A percentile compares a stretch with the other conserved stretches of the same genome.
Conservation (phyloP, 1,140 invertebrate species). For the Drosophila asahinai region DNA sequence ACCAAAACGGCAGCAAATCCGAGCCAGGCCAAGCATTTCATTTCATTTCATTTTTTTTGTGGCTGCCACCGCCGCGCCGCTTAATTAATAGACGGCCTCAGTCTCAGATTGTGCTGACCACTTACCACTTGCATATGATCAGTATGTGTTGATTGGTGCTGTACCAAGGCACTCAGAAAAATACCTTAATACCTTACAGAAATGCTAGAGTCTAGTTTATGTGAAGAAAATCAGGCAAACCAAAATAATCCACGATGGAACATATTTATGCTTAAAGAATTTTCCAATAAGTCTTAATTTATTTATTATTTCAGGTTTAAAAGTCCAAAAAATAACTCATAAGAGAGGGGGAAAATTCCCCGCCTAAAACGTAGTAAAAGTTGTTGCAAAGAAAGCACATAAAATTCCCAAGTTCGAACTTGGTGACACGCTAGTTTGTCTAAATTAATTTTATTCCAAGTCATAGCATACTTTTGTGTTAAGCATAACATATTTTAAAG, state of each 20-base stretch:
- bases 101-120: constrained; percentile 48
- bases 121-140: constrained; percentile 79
- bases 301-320: no score
- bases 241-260: no score
- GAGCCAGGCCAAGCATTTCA: constrained; percentile 45
- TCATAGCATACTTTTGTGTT: not conserved
- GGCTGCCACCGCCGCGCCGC: constrained; percentile 37
- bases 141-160: constrained; percentile 76
- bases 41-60: constrained; percentile 43
- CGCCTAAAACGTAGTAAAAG: no score
- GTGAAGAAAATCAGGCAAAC: no score
- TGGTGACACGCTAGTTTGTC: no score
- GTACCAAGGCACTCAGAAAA: constrained; percentile 12
- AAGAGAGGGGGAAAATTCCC: no score
- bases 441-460: not conserved
- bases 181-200: not conserved
- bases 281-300: no score
- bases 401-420: no score
- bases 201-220: no score
- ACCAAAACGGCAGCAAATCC: constrained; percentile 74
- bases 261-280: no score
- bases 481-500: not conserved
- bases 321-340: no score
- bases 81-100: constrained; percentile 79
- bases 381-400: no score